A percentile compares a stretch with the other conserved stretches of the same genome.
Conservation (phyloP, 2,888 invertebrate genomes). For the Harpagoxenus sublaevis region DNA sequence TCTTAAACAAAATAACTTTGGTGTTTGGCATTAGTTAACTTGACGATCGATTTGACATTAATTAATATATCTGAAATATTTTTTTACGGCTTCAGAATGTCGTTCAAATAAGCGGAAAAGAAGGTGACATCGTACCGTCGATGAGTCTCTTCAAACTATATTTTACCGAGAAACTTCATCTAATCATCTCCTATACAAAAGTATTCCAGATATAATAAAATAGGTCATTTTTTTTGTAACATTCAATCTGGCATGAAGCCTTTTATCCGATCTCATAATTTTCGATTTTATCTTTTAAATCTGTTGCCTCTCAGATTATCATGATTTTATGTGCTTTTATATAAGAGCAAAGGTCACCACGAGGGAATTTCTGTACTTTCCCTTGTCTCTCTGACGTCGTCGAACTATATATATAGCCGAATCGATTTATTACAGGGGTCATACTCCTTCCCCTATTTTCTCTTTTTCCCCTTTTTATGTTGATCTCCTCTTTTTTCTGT, state of each 20-base stretch:
- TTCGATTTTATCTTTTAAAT: constrained; percentile 12
- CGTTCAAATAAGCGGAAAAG: neutral
- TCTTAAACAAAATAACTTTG: too few relatives aligned
- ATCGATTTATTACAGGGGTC: constrained; percentile 29
- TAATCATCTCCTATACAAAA: neutral
- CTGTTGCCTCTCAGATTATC: neutral
- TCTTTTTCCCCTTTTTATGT: too few relatives aligned
- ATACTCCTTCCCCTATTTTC: too few relatives aligned
- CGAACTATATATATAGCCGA: constrained; percentile 26
- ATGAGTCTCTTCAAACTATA: neutral
- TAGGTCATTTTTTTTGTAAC: neutral
- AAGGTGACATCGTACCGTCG: neutral
- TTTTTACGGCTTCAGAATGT: neutral
- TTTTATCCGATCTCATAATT: neutral
- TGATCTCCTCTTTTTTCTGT: too few relatives aligned
- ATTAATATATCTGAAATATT: neutral
- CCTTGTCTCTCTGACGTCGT: constrained; percentile 41
- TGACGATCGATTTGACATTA: neutral
- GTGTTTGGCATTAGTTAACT: neutral
- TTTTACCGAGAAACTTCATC: neutral
- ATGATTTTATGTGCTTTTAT: constrained; percentile 41
- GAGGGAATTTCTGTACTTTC: constrained; percentile 13
- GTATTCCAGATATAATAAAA: neutral
- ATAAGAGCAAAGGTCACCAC: constrained; percentile 27
- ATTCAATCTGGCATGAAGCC: neutral